Percentiles rank a stretch among this genome's conserved stretches.
Evolutionary conservation across 1,140 invertebrate genomes (phyloP).

Genomic region (Zaprionus vittiger): DNA sequence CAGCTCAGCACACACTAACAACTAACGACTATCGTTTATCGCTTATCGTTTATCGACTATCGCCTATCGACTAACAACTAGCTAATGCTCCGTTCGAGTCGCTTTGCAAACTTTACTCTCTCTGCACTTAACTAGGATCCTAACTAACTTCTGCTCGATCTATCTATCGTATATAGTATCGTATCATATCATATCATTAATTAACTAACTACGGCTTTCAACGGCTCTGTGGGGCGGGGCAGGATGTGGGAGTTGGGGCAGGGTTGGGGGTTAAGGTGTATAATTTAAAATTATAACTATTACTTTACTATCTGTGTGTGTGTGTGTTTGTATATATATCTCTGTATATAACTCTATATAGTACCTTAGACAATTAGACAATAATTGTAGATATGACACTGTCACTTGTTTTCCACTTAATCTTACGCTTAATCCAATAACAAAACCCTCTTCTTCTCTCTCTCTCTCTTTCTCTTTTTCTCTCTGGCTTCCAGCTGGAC

Average conservation of each 20-base stretch:
- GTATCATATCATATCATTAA: slow-evolving; percentile 18
- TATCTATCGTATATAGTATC: slow-evolving; percentile 7
- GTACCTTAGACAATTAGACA: slow-evolving; percentile 41
- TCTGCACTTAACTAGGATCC: slow-evolving; percentile 10
- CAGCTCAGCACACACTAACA: slow-evolving; percentile 70
- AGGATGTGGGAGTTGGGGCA: no score
- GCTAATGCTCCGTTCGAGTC: slow-evolving; percentile 30
- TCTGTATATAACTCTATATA: slow-evolving; percentile 30
- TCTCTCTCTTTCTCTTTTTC: background rate
- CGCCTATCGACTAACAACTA: slow-evolving; percentile 1
- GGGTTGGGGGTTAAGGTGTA: slow-evolving; percentile 7
- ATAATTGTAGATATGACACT: slow-evolving; percentile 83
- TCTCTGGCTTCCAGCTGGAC: slow-evolving; percentile 41
- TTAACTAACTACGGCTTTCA: slow-evolving; percentile 52
- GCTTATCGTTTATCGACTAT: background rate
- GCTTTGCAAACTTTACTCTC: slow-evolving; percentile 29
- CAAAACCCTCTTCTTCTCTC: slow-evolving; percentile 34
- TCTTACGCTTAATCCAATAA: slow-evolving; percentile 55
- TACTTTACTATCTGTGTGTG: slow-evolving; percentile 37
- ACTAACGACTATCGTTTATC: slow-evolving; percentile 34
- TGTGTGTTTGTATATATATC: slow-evolving; percentile 40
- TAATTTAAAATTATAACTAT: slow-evolving; percentile 42
- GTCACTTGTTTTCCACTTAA: slow-evolving; percentile 70
- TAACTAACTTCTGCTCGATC: slow-evolving; percentile 7
- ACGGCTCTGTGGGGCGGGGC: slow-evolving; percentile 23